Percentiles rank a stretch among this genome's conserved stretches.
Conservation (phyloP, 53 echinoderm and acorn worm species). For the Apostichopus leukothele region DNA sequence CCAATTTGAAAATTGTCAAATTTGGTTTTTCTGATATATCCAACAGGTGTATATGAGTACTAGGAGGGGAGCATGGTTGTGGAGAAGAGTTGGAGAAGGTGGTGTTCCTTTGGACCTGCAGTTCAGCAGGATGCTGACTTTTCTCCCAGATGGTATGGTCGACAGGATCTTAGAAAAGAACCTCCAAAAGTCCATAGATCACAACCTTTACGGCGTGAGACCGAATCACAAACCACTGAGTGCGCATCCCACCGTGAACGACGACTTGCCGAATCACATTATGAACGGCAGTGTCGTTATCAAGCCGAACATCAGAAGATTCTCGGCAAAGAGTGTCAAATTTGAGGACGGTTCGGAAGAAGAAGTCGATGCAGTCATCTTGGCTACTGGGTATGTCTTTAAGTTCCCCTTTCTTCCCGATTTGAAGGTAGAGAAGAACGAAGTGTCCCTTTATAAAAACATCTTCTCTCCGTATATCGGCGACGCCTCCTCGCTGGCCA, state of each 20-base stretch:
- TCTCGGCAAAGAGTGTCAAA: slow-evolving; percentile 57
- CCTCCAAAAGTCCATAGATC: slow-evolving; percentile 56
- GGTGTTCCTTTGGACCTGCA: slow-evolving; percentile 62
- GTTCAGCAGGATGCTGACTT: neutral
- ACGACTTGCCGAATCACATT: slow-evolving; percentile 64
- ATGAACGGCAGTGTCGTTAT: slow-evolving; percentile 55
- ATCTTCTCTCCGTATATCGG: slow-evolving; percentile 58
- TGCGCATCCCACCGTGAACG: slow-evolving; percentile 70
- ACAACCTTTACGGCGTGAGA: slow-evolving; percentile 66
- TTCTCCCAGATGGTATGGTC: slow-evolving; percentile 32
- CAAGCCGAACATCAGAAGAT: slow-evolving; percentile 63
- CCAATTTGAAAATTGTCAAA: too few species aligned
- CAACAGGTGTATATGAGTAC: slow-evolving; percentile 68
- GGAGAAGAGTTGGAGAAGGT: slow-evolving; percentile 44
- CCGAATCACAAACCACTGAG: slow-evolving; percentile 41
- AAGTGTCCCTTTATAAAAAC: slow-evolving; percentile 71
- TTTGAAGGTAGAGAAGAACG: slow-evolving; percentile 53
- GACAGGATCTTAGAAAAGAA: slow-evolving; percentile 6
- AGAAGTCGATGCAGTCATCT: slow-evolving; percentile 65
- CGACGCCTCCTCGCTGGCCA: slow-evolving; percentile 63
- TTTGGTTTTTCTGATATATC: neutral
- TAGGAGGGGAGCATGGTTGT: slow-evolving; percentile 72
- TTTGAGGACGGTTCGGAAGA: slow-evolving; percentile 75
- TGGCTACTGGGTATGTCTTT: slow-evolving; percentile 70
- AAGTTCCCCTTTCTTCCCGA: slow-evolving; percentile 68